Evolutionary conservation across 2,797 vertebrate genomes (phyloP), one percentile per base, ranked within the genome.

Genomic region (Sebastes minor): DNA sequence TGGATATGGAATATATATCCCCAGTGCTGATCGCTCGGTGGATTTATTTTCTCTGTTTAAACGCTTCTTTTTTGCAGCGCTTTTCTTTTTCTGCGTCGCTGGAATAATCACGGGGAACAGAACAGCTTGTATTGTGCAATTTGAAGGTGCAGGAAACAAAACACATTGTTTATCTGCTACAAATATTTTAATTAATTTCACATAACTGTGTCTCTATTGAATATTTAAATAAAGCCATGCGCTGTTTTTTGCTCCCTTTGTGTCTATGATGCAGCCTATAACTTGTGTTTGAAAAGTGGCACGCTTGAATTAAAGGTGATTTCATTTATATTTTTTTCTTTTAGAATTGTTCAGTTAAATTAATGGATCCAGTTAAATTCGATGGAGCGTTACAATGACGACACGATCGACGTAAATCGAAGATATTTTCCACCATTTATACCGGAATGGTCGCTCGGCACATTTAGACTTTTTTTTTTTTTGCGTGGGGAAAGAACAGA

Each of bases 401-500:
- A 57, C 7, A 57, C 6, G 23, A 57, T 14, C 23, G n/a, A 13
- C 23, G 55, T 3, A 8, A 57, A 12, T 62, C 27, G 1, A 38
- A 18, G 12, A 14, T 2, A 10, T 46, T 35, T 22, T 8, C 5
- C 23, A 2, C 2, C 8, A 28, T 38, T 20, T 42, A 42, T 42
- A 13, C 7, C 16, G 4, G 30, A 25, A 53, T 20, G 10, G 6
- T 57, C 23, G 9, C 33, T 16, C 35, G 4, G 18, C 20, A 23
- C n/a, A 11, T 49, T 71, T 7, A 2, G 16, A 16, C 63, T 8
- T 8, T 2, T 22, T 59, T 53, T 30, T 4, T 59, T 22, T 60
- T 57, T 78, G 71, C 71, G 64, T 82, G 75, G 76, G 83, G 14
- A 27, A 61, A 64, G 55, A 77, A 71, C 32, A 78, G 12, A 16